Evolutionary conservation across 2,113 vertebrate genomes (phyloP).

Genomic region (Cranoglanis bouderius): DNA sequence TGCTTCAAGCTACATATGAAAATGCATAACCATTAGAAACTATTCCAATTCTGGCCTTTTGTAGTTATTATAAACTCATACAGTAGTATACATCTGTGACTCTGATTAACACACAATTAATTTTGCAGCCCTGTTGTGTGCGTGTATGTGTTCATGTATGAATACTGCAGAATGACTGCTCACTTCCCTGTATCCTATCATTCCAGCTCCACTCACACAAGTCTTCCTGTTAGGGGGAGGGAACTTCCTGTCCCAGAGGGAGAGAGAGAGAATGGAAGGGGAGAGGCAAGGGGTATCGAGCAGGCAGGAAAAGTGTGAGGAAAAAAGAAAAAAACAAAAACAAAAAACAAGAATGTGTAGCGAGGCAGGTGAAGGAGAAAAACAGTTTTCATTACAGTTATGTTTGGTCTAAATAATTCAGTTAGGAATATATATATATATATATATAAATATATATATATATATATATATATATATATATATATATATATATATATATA

Average conservation of each 20-base stretch:
- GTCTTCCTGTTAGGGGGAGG: constrained; percentile 69
- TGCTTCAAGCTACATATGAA: background rate
- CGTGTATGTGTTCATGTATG: constrained; percentile 37
- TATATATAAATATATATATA: background rate
- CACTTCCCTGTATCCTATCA: constrained; percentile 79
- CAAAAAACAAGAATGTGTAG: background rate
- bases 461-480: background rate
- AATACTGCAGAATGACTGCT: constrained; percentile 65
- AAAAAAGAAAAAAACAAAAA: background rate
- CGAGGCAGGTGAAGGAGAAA: background rate
- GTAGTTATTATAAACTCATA: background rate
- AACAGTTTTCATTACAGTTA: background rate
- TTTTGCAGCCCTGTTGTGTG: background rate
- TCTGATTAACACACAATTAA: background rate
- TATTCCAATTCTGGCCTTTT: background rate
- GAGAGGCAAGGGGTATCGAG: constrained; percentile 20
- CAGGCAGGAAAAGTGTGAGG: constrained; percentile 10
- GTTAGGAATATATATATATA: background rate
- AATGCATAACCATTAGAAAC: background rate
- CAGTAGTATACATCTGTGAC: background rate
- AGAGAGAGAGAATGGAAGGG: constrained; percentile 32
- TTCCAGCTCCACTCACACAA: constrained; percentile 69
- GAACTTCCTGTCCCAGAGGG: constrained; percentile 67
- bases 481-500: too few species aligned
- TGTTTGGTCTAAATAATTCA: background rate